These are phyloP conservation scores for Oscheius sp. DNA, from an alignment of 2,888 invertebrate species.

Conservation along the genomic window DNA sequence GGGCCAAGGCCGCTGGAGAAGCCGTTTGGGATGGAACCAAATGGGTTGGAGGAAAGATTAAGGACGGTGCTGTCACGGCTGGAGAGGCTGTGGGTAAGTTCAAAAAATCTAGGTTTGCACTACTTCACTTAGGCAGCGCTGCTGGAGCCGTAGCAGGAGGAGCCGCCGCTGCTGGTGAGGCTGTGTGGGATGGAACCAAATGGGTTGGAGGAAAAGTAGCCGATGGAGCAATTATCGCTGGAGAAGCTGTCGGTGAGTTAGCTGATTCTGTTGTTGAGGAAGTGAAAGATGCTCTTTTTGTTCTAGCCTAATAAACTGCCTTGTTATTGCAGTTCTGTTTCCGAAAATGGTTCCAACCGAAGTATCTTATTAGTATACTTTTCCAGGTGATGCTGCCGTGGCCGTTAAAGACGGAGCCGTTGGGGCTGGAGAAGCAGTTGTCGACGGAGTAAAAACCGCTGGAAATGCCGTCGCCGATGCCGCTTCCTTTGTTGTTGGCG, in stretches of 20 bases:
- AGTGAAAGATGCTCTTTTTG: neutral
- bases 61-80: slow-evolving; percentile 27
- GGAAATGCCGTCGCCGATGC: slow-evolving; percentile 17
- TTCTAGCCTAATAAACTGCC: too few species aligned
- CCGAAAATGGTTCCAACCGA: too few species aligned
- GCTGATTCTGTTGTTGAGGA: neutral
- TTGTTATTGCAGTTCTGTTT: too few species aligned
- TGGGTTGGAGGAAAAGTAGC: slow-evolving; percentile 9
- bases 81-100: slow-evolving; percentile 31
- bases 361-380: too few species aligned
- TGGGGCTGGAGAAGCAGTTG: slow-evolving; percentile 30
- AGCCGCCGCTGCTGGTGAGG: slow-evolving; percentile 20
- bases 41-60: neutral
- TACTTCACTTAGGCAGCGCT: too few species aligned
- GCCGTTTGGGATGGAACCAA: slow-evolving; percentile 20
- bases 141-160: slow-evolving; percentile 14
- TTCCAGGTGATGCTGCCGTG: slow-evolving; percentile 13
- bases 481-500: neutral
- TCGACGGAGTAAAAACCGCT: slow-evolving; percentile 18
- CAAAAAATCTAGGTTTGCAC: too few species aligned
- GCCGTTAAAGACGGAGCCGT: slow-evolving; percentile 23
- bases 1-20: slow-evolving; percentile 25
- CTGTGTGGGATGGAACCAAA: slow-evolving; percentile 9
- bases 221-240: slow-evolving; percentile 22
- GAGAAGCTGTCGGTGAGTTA: slow-evolving; percentile 1